Conservation (phyloP, 2,797 vertebrate species). For the Coracias cyanogaster region DNA sequence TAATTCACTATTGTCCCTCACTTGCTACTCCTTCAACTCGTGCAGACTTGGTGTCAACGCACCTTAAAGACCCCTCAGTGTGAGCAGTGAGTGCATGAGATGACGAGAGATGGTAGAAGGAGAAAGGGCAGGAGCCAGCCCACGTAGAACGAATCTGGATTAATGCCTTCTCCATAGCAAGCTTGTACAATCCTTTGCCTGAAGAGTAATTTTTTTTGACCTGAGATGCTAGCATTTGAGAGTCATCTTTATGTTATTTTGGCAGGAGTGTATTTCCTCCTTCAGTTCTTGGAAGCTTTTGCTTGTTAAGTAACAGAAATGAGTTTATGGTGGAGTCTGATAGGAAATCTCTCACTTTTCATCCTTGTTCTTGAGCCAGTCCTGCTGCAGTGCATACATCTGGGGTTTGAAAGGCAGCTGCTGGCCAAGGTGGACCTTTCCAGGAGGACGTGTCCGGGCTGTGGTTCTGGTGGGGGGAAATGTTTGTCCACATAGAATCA, state of each 20-base stretch:
- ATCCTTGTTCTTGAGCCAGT: background rate
- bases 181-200: accelerated
- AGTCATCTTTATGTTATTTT: background rate
- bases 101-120: background rate
- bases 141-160: accelerated
- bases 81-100: no score
- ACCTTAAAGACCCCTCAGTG: background rate
- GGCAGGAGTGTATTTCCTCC: background rate
- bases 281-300: background rate
- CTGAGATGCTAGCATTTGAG: background rate
- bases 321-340: background rate
- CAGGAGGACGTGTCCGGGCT: background rate
- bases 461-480: background rate
- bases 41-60: accelerated
- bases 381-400: background rate
- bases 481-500: background rate
- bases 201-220: background rate
- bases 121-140: background rate
- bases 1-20: background rate
- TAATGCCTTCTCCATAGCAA: background rate
- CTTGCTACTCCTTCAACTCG: background rate
- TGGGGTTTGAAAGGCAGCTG: background rate
- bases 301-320: background rate
- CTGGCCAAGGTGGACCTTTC: background rate
- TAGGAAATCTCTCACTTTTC: background rate